phyloP scores from a whole-genome alignment of 1,140 invertebrate genomes.

The Heliconius hermathena region DNA sequence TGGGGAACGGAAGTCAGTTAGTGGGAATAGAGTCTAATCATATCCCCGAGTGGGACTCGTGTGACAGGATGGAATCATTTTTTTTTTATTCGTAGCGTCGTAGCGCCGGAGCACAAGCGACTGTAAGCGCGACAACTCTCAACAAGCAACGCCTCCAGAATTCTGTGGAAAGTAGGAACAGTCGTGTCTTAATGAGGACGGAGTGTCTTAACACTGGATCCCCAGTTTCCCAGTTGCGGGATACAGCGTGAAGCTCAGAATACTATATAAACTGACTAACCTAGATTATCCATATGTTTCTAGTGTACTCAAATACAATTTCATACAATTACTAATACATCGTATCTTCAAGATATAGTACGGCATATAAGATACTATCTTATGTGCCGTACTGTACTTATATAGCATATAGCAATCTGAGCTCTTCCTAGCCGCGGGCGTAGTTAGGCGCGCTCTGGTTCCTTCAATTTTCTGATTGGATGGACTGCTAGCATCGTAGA shows the following conservation, averaged over 20 bases:
- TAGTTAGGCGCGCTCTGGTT: slow-evolving; percentile 20
- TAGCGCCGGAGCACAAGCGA: too few relatives aligned
- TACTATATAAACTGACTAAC: background rate
- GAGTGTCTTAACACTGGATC: background rate
- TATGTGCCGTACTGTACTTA: background rate
- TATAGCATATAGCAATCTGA: background rate
- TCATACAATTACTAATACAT: background rate
- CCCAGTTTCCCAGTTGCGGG: background rate
- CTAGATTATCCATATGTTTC: background rate
- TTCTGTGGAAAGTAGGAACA: too few relatives aligned
- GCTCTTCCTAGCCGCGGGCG: slow-evolving; percentile 11
- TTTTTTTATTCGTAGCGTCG: too few relatives aligned
- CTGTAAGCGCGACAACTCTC: too few relatives aligned
- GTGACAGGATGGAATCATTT: too few relatives aligned
- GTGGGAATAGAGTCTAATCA: too few relatives aligned
- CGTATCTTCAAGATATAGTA: background rate
- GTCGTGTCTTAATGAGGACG: background rate
- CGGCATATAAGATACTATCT: background rate
- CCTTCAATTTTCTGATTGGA: slow-evolving; percentile 36
- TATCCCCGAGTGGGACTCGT: too few relatives aligned
- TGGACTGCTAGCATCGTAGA: slow-evolving; percentile 11
- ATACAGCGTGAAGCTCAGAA: background rate
- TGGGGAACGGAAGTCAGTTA: too few relatives aligned
- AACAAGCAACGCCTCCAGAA: too few relatives aligned
- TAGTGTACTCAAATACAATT: too few relatives aligned